These are phyloP conservation scores for Canis aureus DNA, from an alignment of 2,113 vertebrate genomes.

Conservation along the genomic window DNA sequence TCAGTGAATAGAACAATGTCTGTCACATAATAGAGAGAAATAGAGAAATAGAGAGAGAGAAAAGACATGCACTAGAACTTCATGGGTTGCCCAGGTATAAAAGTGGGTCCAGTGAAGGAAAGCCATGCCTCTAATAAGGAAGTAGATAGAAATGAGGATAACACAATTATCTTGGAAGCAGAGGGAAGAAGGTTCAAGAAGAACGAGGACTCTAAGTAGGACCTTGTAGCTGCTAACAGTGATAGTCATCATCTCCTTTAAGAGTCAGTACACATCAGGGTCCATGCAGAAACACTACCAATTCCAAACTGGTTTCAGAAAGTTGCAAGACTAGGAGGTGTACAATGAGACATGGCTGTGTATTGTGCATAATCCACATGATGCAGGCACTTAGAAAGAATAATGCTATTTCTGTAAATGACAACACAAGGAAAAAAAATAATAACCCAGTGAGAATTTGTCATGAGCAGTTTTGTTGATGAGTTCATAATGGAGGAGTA, in stretches of 20 bases:
- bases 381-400: background rate
- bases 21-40: background rate
- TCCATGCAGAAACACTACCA: background rate
- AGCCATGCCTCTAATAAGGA: background rate
- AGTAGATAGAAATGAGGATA: background rate
- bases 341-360: background rate
- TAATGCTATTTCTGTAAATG: background rate
- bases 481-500: background rate
- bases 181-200: background rate
- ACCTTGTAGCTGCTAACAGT: background rate
- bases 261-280: background rate
- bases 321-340: background rate
- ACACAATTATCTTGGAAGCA: background rate
- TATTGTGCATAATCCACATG: background rate
- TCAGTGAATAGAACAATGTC: background rate
- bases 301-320: background rate
- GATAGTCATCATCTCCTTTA: background rate
- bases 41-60: background rate
- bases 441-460: background rate
- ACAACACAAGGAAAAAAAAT: background rate
- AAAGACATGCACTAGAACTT: background rate
- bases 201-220: background rate
- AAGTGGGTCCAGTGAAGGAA: background rate
- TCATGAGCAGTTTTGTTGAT: background rate
- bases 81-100: background rate